Conservation (phyloP, 2,888 invertebrate species). For the Drosophila parthenogenetica region DNA sequence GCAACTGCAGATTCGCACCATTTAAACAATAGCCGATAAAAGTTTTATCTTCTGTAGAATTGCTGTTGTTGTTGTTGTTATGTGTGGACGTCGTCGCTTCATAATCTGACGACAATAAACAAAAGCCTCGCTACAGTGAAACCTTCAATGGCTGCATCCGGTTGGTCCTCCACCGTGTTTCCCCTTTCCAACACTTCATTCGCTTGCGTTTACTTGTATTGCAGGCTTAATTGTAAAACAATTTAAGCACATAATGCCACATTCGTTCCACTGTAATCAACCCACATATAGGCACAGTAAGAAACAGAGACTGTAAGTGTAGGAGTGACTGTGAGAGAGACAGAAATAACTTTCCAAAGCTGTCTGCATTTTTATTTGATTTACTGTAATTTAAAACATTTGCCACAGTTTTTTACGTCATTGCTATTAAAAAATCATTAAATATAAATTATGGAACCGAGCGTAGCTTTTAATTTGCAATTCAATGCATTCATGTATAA, state of each 20-base stretch:
- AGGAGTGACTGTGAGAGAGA: not conserved
- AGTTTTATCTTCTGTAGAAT: conserved; percentile 56
- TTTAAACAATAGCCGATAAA: conserved; percentile 60
- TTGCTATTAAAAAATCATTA: conserved; percentile 62
- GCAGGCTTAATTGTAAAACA: conserved; percentile 68
- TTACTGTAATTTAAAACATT: conserved; percentile 67
- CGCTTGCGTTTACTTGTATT: conserved; percentile 7
- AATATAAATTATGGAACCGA: conserved; percentile 58
- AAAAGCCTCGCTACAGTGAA: conserved; percentile 47
- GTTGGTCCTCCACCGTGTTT: not conserved
- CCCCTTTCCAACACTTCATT: not conserved
- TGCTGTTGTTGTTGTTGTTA: conserved; percentile 23
- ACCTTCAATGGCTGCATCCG: conserved; percentile 43
- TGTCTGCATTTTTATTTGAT: conserved; percentile 54
- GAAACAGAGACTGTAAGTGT: not conserved
- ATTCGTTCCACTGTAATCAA: conserved; percentile 36
- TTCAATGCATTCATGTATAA: conserved; percentile 47
- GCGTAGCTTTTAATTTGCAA: conserved; percentile 62
- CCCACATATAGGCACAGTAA: conserved; percentile 1
- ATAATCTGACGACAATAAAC: conserved; percentile 72
- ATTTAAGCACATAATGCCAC: conserved; percentile 67
- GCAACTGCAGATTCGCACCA: conserved; percentile 29
- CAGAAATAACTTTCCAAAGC: conserved; percentile 9
- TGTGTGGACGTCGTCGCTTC: conserved; percentile 52
- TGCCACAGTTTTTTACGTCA: conserved; percentile 45